Percentiles rank a stretch among this genome's conserved stretches.
These are phyloP conservation scores for Drosophila lacicola DNA, from an alignment of 2,888 invertebrate species.

Conservation along the genomic window DNA sequence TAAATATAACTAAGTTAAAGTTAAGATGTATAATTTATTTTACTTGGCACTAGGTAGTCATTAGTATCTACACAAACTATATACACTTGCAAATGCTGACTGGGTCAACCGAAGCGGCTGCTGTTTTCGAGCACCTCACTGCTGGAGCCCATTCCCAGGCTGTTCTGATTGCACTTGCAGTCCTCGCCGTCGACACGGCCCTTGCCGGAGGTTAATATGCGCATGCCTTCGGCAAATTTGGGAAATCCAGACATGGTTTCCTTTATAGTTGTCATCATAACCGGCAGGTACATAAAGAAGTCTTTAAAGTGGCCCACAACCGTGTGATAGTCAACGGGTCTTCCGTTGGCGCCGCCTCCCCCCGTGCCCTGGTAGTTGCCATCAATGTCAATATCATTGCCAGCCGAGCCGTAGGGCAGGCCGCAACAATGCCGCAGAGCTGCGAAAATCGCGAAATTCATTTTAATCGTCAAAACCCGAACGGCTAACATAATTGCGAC, in stretches of 20 bases:
- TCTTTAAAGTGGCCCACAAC: conserved; percentile 82
- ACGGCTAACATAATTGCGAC: conserved; percentile 24
- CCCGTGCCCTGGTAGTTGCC: conserved; percentile 34
- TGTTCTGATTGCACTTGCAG: conserved; percentile 71
- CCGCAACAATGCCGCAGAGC: conserved; percentile 35
- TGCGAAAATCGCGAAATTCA: conserved; percentile 9
- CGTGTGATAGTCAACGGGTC: conserved; percentile 78
- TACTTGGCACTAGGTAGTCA: conserved; percentile 26
- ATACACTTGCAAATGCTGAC: conserved; percentile 1
- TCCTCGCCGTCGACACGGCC: conserved; percentile 65
- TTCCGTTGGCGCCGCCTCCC: conserved; percentile 11
- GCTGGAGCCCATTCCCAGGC: conserved; percentile 34
- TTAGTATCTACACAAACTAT: conserved; percentile 43
- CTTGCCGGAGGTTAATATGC: conserved; percentile 72
- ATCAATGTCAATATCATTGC: conserved; percentile 71
- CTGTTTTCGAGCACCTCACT: conserved; percentile 65
- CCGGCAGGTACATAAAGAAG: conserved; percentile 83
- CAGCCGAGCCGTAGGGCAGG: conserved; percentile 46
- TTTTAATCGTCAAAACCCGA: not conserved
- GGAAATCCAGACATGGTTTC: conserved; percentile 83
- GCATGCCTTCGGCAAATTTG: conserved; percentile 80
- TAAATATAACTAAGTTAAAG: not conserved
- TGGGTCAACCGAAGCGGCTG: conserved; percentile 60
- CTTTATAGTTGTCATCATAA: conserved; percentile 82
- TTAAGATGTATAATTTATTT: conserved; percentile 4